Conservation (phyloP, 2,888 invertebrate species). For the Ormyrus pomaceus region DNA sequence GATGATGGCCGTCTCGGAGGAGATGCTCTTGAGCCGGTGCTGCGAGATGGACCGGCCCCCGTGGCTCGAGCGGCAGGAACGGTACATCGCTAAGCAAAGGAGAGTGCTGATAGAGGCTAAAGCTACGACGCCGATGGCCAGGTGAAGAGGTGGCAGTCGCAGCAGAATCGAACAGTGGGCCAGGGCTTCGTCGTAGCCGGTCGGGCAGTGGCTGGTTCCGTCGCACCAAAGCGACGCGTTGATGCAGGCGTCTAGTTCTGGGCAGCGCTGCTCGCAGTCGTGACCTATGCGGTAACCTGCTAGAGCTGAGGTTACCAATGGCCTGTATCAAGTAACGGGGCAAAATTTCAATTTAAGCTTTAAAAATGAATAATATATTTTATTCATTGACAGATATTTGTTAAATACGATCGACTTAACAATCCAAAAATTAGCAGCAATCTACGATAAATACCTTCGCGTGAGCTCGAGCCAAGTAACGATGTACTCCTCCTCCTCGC, state of each 20-base stretch:
- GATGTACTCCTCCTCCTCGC: constrained; percentile 84
- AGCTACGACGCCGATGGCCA: constrained; percentile 77
- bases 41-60: constrained; percentile 87
- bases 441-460: constrained; percentile 76
- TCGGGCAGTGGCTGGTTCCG: constrained; percentile 76
- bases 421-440: neutral
- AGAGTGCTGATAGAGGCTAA: constrained; percentile 71
- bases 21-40: constrained; percentile 87
- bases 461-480: constrained; percentile 91
- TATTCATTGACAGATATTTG: neutral
- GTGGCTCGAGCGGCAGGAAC: constrained; percentile 80
- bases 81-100: constrained; percentile 70
- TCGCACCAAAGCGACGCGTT: constrained; percentile 76
- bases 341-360: neutral
- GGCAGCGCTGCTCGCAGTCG: constrained; percentile 78
- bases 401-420: neutral
- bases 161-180: constrained; percentile 88
- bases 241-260: constrained; percentile 73
- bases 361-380: neutral
- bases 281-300: constrained; percentile 81
- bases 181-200: constrained; percentile 84
- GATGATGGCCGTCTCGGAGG: constrained; percentile 89
- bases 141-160: constrained; percentile 85
- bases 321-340: constrained; percentile 59
- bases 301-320: constrained; percentile 70